phyloP scores from a whole-genome alignment of 2,113 vertebrate species.

The Heterocephalus glaber region DNA sequence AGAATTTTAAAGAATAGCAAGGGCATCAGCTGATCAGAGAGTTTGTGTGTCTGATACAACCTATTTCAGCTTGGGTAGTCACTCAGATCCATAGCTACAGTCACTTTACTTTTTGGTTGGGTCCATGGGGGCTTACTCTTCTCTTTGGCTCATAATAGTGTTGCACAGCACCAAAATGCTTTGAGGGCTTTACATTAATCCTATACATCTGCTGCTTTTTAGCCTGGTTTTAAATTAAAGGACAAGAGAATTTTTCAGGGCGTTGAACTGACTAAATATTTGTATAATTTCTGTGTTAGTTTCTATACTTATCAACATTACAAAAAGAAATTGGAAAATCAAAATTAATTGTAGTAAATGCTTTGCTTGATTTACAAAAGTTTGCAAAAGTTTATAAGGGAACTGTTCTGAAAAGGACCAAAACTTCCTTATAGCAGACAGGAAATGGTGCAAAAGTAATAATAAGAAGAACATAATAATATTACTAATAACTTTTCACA shows the following conservation, averaged over 20 bases:
- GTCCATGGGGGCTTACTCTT: not conserved
- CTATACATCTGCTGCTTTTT: not conserved
- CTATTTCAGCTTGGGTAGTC: not conserved
- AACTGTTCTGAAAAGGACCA: not conserved
- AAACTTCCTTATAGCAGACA: not conserved
- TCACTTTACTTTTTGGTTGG: not conserved
- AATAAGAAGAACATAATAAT: not conserved
- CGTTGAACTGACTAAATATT: not conserved
- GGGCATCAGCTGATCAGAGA: not conserved
- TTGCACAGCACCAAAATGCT: not conserved
- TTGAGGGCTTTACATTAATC: not conserved
- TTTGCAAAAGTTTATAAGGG: not conserved
- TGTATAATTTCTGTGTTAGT: not conserved
- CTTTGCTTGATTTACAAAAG: not conserved
- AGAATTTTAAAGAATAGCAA: not conserved
- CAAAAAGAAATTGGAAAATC: not conserved
- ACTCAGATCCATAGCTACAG: fast-evolving
- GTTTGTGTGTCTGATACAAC: not conserved
- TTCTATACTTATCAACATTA: not conserved
- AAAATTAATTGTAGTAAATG: not conserved
- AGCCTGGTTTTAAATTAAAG: not conserved
- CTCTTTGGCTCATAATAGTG: not conserved
- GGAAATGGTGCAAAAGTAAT: not conserved
- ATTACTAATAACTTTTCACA: not conserved
- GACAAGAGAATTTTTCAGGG: not conserved